A percentile compares a stretch with the other conserved stretches of the same genome.
phyloP scores from a whole-genome alignment of 2,113 vertebrate genomes.

The Strix aluco region DNA sequence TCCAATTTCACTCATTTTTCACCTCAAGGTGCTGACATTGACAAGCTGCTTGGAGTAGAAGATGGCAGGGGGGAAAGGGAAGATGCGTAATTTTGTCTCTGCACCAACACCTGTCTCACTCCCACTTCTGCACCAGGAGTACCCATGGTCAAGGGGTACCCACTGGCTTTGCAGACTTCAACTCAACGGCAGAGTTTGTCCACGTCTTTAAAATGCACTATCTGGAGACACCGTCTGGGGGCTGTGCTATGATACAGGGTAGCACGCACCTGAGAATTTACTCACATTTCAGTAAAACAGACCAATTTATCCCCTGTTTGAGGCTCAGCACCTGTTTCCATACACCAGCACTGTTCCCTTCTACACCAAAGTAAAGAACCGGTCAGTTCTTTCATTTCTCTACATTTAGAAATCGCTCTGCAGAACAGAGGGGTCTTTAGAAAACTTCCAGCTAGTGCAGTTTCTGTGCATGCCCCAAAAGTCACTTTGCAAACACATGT shows the following conservation, averaged over 20 bases:
- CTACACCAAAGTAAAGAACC: not conserved
- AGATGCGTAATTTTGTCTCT: not conserved
- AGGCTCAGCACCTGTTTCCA: not conserved
- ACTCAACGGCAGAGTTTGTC: not conserved
- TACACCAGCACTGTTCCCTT: fast-evolving
- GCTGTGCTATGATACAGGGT: too few species aligned
- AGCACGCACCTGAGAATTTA: not conserved
- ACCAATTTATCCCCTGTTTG: fast-evolving
- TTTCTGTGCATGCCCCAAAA: not conserved
- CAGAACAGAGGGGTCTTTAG: fast-evolving
- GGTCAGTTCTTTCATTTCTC: not conserved
- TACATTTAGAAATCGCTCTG: fast-evolving
- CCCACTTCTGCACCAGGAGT: too few species aligned
- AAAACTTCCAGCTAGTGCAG: not conserved
- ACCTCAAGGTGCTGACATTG: not conserved
- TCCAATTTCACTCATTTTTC: not conserved
- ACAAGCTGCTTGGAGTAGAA: not conserved
- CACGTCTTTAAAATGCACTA: fast-evolving
- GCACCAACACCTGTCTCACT: not conserved
- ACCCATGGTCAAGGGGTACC: not conserved
- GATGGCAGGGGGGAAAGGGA: fast-evolving
- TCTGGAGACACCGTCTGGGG: fast-evolving
- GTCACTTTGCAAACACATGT: not conserved
- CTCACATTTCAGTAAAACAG: not conserved
- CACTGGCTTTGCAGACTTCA: not conserved